phyloP scores from a whole-genome alignment of 2,113 vertebrate genomes.

The Melanostigma gelatinosum region DNA sequence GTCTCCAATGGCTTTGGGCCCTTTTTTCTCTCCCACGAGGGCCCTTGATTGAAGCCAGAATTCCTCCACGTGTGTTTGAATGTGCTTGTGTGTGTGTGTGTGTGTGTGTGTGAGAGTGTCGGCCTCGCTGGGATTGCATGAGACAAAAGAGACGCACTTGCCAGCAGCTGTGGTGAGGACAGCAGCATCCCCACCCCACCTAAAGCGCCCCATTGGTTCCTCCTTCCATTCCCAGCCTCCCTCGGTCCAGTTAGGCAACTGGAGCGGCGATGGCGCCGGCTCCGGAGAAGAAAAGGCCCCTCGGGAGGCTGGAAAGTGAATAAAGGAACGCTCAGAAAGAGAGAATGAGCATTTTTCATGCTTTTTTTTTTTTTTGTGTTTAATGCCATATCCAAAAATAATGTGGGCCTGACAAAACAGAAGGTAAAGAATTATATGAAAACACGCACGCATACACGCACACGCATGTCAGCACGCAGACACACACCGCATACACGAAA shows the following conservation, averaged over 20 bases:
- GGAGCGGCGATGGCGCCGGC: slow-evolving; percentile 79
- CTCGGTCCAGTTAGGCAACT: slow-evolving; percentile 73
- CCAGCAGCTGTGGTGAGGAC: slow-evolving; percentile 78
- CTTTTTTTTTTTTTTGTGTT: slow-evolving; percentile 80
- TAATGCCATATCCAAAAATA: slow-evolving; percentile 92
- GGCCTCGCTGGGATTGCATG: slow-evolving; percentile 72
- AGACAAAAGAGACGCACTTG: slow-evolving; percentile 84
- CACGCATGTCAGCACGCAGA: slow-evolving; percentile 18
- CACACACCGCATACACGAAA: slow-evolving; percentile 77
- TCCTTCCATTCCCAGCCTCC: slow-evolving; percentile 63
- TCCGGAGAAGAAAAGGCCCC: slow-evolving; percentile 87
- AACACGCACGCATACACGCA: slow-evolving; percentile 61
- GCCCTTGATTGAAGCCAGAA: slow-evolving; percentile 78
- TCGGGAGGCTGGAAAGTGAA: slow-evolving; percentile 95
- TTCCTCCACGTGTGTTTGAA: slow-evolving; percentile 80
- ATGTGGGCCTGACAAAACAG: slow-evolving; percentile 80
- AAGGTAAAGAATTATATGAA: slow-evolving; percentile 93
- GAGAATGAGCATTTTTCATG: slow-evolving; percentile 78
- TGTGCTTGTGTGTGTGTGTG: slow-evolving; percentile 49
- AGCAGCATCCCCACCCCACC: slow-evolving; percentile 68
- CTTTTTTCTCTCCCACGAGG: slow-evolving; percentile 71
- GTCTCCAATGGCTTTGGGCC: slow-evolving; percentile 77
- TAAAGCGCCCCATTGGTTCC: slow-evolving; percentile 76
- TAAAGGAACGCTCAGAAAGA: slow-evolving; percentile 85
- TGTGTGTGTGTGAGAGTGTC: slow-evolving; percentile 35